These are phyloP conservation scores for Euwallacea similis DNA, from an alignment of 1,140 invertebrate genomes.

Conservation along the genomic window DNA sequence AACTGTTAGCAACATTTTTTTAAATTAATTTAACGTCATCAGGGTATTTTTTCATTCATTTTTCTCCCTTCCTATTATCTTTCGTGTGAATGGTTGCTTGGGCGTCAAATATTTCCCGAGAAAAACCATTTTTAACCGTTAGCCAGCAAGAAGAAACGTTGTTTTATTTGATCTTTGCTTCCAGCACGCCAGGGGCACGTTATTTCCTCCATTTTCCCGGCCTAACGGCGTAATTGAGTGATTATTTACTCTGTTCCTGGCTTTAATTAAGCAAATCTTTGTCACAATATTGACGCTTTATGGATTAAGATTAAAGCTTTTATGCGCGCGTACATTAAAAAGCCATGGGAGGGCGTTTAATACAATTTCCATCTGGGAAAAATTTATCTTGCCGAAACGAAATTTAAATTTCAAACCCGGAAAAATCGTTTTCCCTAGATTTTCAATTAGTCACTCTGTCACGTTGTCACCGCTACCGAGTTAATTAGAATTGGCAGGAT, in stretches of 20 bases:
- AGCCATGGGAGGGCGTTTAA: constrained; percentile 30
- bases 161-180: constrained; percentile 36
- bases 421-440: constrained; percentile 10
- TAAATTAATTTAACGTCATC: too few relatives aligned
- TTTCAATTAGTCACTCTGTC: constrained; percentile 9
- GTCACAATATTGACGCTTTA: constrained; percentile 38
- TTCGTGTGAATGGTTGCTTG: too few relatives aligned
- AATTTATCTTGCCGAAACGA: constrained; percentile 1
- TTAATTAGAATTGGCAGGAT: constrained; percentile 1
- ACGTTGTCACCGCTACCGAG: not conserved
- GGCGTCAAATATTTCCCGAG: not conserved
- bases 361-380: constrained; percentile 18
- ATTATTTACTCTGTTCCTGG: constrained; percentile 33
- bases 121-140: constrained; percentile 3
- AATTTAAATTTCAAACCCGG: constrained; percentile 2
- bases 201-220: constrained; percentile 13
- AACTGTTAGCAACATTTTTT: too few relatives aligned
- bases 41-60: too few relatives aligned
- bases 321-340: constrained; percentile 29
- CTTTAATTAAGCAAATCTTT: constrained; percentile 37
- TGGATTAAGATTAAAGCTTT: constrained; percentile 38
- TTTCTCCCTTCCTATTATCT: too few relatives aligned
- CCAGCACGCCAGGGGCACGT: constrained; percentile 29
- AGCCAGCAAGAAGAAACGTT: not conserved
- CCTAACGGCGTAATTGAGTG: constrained; percentile 29